Evolutionary conservation across 2,797 vertebrate species (phyloP).

Genomic region (Potorous gilbertii): DNA sequence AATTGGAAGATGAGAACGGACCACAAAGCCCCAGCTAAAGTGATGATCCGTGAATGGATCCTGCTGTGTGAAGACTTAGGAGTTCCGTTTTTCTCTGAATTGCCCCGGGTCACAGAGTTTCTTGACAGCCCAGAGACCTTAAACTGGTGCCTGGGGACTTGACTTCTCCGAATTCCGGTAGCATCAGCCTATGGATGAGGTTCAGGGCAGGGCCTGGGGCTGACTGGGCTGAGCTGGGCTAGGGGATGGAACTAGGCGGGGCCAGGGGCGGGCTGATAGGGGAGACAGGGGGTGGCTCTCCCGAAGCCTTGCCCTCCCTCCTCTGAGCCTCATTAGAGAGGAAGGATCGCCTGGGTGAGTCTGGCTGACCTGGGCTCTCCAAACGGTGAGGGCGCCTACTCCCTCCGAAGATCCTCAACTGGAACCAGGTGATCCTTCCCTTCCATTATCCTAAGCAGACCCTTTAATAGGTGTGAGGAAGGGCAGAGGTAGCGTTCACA

Average conservation of each 20-base stretch:
- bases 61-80: neutral
- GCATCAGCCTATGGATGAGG: neutral
- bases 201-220: neutral
- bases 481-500: neutral
- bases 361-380: neutral
- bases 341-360: neutral
- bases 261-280: neutral
- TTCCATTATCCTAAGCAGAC: neutral
- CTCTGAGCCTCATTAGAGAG: neutral
- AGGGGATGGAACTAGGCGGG: neutral
- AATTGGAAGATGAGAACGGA: neutral
- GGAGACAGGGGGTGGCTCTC: neutral
- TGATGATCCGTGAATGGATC: neutral
- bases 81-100: neutral
- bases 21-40: neutral
- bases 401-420: neutral
- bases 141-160: neutral
- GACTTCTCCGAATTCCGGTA: neutral
- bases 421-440: neutral
- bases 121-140: neutral
- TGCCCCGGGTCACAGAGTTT: neutral
- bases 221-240: neutral
- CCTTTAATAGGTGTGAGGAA: neutral
- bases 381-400: neutral
- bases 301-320: neutral